Base-by-base conservation (phyloP, 1,140 invertebrate species). In the Trachelipus rathkii region DNA sequence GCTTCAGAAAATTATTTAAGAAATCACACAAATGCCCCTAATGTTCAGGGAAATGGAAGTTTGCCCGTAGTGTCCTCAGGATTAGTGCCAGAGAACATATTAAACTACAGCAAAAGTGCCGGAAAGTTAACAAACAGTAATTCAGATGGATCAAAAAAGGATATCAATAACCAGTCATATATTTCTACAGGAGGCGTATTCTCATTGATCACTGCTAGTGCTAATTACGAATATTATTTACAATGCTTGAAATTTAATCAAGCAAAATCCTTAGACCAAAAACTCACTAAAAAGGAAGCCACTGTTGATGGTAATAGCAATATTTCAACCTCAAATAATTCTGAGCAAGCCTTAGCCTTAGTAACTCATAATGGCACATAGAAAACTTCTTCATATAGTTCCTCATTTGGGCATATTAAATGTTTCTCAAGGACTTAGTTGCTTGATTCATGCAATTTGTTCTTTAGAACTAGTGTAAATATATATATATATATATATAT, bases 281-380 rank as follows among this genome's bases (percentile, higher is more conserved):
- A 78, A 50, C 53, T 75, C 19, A 7, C 73, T 23, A 74, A 76
- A 66, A 71, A 67, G 44, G 75, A 76, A 67, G 71, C 71, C 19
- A 66, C 77, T n/a, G 72, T 78, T 10, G 77, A 78, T 76, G 77
- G 73, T 69, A 78, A 78, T 44, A 72, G 77, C n/a, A 78, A 78
- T 60, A 71, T 73, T 19, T 19, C 72, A 0, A 33, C 33, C 6
- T 50, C 72, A 24, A 46, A 53, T 23, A 46, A 75, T 10, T 78
- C 77, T 15, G 77, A 76, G 13, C 53, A 74, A 23, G 77, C 77
- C 0, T 45, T 78, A 2, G 74, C 74, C 21, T 71, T 78, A n/a
- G 77, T 78, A 15, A 45, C 74, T 70, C 70, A 78, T 23, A 78
- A 78, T 53, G 71, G 72, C 10, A 44, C 71, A 8, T 67, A 66